Evolutionary conservation across 2,888 invertebrate species (phyloP), one percentile per base, ranked within the genome.

Genomic region (Lacanobia wlatinum): DNA sequence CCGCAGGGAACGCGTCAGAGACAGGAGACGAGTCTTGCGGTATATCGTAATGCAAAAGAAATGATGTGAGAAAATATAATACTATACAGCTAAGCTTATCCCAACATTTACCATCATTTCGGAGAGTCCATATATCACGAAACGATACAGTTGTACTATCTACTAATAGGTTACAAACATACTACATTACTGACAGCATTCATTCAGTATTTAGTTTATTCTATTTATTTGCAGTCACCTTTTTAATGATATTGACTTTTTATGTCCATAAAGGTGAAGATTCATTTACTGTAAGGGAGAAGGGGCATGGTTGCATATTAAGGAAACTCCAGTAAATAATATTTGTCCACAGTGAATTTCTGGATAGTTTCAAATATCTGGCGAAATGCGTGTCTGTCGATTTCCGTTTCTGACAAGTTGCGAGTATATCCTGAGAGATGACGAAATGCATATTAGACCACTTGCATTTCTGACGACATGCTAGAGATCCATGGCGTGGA

Each of bases 11-110:
- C 2, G 52, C 23, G 23, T 18, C 23, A 28, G n/a, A 10, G n/a
- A 16, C 70, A 59, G 58, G 46, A 52, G 69, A 28, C 28, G 59
- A 71, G 50, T 0, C n/a, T 38, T 46, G n/a, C 76, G 10, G 48
- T 46, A n/a, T 18, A 28, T 40, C 4, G 56, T n/a, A 28, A 34
- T 8, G 56, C 28, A 34, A 34, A 1, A 56, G 3, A 56, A 56
- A 56, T 10, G 5, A 10, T 34, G 56, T n/a, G 56, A 56, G 18
- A 34, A 28, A 34, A 56, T 56, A n/a, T 56, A 56, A 34, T 34
- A 56, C 34, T 34, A 56, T 56, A 56, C n/a, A 18, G 4, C 34
- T 56, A 56, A 10, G 34, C 56, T 34, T 34, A 34, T 56, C 34
- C 18, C 34, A 18, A 56, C 9, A 56, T 34, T 56, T 10, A 18